Percentiles rank a stretch among this genome's conserved stretches.
Conservation (phyloP, 2,797 vertebrate species). For the Hydrophis major region DNA sequence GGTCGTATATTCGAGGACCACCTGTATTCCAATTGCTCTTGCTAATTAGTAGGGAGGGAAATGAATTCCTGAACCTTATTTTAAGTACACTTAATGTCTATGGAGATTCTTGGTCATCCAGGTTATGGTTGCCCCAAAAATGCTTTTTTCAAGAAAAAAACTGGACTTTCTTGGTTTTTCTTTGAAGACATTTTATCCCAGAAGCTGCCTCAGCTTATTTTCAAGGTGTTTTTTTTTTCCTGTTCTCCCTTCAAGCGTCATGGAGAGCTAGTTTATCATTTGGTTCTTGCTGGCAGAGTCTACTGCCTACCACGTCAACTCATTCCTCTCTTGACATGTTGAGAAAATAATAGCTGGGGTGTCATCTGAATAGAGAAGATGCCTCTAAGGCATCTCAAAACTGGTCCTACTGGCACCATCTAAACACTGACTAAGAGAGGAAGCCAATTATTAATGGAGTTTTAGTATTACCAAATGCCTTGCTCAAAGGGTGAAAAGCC, state of each 20-base stretch:
- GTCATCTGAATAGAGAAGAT: neutral
- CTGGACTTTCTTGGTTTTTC: no score
- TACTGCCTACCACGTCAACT: neutral
- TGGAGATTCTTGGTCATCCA: no score
- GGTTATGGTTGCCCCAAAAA: no score
- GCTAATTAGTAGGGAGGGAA: neutral
- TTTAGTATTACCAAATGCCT: neutral
- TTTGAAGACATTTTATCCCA: no score
- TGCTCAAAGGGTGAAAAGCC: neutral
- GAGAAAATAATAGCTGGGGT: neutral
- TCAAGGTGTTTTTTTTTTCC: neutral
- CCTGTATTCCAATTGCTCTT: neutral
- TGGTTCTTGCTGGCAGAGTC: neutral
- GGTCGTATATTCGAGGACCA: no score
- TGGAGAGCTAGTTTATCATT: neutral
- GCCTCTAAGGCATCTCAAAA: neutral
- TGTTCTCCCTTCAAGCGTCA: neutral
- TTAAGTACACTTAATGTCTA: neutral
- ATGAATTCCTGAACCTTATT: neutral
- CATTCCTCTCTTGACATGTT: neutral
- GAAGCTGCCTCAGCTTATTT: neutral
- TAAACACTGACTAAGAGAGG: neutral
- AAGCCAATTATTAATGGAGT: no score
- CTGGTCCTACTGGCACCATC: neutral
- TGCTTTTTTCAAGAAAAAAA: no score